phyloP scores from a whole-genome alignment of 2,113 vertebrate species.

The Marmota monax region DNA sequence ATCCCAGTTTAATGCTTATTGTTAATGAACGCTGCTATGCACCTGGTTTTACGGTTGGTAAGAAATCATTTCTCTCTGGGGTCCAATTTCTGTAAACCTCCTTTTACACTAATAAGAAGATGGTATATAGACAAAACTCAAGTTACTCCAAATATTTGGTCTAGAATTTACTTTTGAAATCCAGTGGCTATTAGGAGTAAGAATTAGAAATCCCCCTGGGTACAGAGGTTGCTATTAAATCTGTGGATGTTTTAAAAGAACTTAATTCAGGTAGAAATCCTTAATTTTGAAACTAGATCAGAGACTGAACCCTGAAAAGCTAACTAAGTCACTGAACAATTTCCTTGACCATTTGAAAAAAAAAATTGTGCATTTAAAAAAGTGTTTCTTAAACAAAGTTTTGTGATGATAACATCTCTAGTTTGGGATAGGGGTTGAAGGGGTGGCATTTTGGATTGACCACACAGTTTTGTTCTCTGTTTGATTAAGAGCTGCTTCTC shows the following conservation, averaged over 20 bases:
- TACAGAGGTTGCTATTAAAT: conserved; percentile 83
- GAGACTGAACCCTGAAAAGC: conserved; percentile 67
- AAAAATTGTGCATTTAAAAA: not conserved
- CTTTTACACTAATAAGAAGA: conserved; percentile 82
- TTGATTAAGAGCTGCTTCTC: conserved; percentile 69
- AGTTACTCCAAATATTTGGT: conserved; percentile 90
- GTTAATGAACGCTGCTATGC: conserved; percentile 83
- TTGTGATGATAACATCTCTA: conserved; percentile 81
- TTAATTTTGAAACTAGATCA: conserved; percentile 84
- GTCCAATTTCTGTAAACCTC: conserved; percentile 85
- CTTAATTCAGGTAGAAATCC: conserved; percentile 83
- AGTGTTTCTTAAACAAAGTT: conserved; percentile 67
- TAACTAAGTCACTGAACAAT: conserved; percentile 74
- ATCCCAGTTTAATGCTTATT: conserved; percentile 76
- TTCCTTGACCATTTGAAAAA: conserved; percentile 71
- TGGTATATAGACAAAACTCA: conserved; percentile 87
- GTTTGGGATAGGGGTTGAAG: conserved; percentile 75
- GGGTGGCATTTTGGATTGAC: conserved; percentile 77
- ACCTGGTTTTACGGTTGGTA: conserved; percentile 86
- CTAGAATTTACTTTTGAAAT: conserved; percentile 86
- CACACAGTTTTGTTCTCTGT: conserved; percentile 67
- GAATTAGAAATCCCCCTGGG: conserved; percentile 84
- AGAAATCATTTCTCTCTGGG: conserved; percentile 85
- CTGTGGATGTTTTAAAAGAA: conserved; percentile 82
- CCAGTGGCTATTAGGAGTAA: conserved; percentile 84